A percentile compares a stretch with the other conserved stretches of the same genome.
Conservation (phyloP, 2,888 invertebrate genomes). For the Volucella zonaria region DNA sequence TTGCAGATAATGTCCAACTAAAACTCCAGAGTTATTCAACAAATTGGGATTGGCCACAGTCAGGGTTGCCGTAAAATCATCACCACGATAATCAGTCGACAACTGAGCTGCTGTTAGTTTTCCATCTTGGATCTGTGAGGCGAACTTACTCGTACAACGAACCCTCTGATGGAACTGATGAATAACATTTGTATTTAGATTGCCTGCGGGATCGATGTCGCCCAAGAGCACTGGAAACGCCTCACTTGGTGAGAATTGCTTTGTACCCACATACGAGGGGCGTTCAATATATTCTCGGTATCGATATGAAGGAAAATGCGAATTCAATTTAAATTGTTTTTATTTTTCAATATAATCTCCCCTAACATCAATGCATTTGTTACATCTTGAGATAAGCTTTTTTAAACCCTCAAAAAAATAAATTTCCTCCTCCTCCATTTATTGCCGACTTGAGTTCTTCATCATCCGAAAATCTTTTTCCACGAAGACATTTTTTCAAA, state of each 20-base stretch:
- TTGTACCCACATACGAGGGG: constrained; percentile 97
- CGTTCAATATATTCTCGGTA: too few relatives aligned
- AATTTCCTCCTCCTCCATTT: too few relatives aligned
- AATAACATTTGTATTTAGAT: constrained; percentile 96
- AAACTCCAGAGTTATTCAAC: constrained; percentile 92
- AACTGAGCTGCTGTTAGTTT: constrained; percentile 94
- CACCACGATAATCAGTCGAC: constrained; percentile 93
- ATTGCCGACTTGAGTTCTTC: too few relatives aligned
- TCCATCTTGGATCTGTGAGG: constrained; percentile 94
- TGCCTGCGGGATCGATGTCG: constrained; percentile 97
- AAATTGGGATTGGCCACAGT: constrained; percentile 96
- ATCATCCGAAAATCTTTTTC: too few relatives aligned
- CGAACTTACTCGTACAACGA: constrained; percentile 92
- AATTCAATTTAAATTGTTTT: too few relatives aligned
- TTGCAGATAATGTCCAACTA: constrained; percentile 93
- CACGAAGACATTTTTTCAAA: too few relatives aligned
- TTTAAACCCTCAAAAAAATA: too few relatives aligned
- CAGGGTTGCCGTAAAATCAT: constrained; percentile 92
- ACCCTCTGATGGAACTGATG: constrained; percentile 93
- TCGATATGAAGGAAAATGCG: too few relatives aligned
- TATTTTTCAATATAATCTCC: too few relatives aligned
- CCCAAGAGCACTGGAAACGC: constrained; percentile 97
- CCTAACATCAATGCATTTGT: too few relatives aligned
- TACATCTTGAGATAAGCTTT: too few relatives aligned
- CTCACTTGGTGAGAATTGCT: constrained; percentile 94